phyloP scores from a whole-genome alignment of 2,797 vertebrate species.

The Microctenopoma lineatum region DNA sequence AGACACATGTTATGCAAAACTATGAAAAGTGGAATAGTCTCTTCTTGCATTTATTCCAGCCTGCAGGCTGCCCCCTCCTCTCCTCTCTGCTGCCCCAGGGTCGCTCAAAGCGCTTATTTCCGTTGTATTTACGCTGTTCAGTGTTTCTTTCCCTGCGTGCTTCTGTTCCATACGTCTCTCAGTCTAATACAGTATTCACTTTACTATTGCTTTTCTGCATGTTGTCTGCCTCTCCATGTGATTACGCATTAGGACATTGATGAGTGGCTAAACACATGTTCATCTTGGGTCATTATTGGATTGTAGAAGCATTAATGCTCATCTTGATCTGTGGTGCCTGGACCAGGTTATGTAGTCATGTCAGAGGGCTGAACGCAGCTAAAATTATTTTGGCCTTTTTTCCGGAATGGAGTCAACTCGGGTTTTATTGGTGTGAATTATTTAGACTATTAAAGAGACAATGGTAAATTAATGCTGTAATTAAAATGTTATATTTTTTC shows the following conservation, averaged over 20 bases:
- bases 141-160: constrained; percentile 90
- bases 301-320: constrained; percentile 64
- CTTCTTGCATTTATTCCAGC: constrained; percentile 84
- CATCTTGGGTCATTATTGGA: constrained; percentile 72
- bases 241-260: constrained; percentile 62
- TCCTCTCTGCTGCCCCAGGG: constrained; percentile 79
- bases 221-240: constrained; percentile 75
- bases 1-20: constrained; percentile 86
- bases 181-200: constrained; percentile 95
- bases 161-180: constrained; percentile 91
- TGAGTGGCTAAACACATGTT: constrained; percentile 71
- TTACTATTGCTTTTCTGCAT: constrained; percentile 85
- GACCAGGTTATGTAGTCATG: constrained; percentile 28
- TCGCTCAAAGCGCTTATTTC: constrained; percentile 90
- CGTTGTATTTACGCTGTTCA: constrained; percentile 63
- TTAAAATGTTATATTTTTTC: constrained; percentile 13
- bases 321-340: constrained; percentile 41
- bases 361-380: constrained; percentile 24
- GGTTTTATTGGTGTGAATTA: constrained; percentile 4
- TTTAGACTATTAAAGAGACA: not conserved
- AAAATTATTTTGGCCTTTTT: constrained; percentile 15
- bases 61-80: constrained; percentile 44
- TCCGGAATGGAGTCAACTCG: not conserved
- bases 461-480: not conserved
- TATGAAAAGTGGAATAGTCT: constrained; percentile 74